These are phyloP conservation scores for Hirtodrosophila duncani DNA, from an alignment of 2,888 invertebrate genomes.

Conservation along the genomic window DNA sequence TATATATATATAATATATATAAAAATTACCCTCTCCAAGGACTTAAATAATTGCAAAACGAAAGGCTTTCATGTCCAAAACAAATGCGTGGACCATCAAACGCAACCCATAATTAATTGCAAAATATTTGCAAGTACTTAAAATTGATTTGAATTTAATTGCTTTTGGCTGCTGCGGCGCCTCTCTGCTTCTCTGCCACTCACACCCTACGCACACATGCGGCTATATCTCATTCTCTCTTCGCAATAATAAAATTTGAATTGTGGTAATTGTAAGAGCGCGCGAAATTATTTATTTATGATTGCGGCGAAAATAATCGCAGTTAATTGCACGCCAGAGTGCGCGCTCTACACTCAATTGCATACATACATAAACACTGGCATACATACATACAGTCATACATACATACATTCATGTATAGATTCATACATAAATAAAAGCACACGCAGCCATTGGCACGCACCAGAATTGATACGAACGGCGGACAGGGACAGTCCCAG, in stretches of 20 bases:
- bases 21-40: too few relatives aligned
- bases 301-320: conserved; percentile 74
- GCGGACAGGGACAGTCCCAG: conserved; percentile 44
- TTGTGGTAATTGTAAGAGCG: conserved; percentile 68
- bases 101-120: conserved; percentile 70
- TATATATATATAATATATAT: too few relatives aligned
- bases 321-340: conserved; percentile 72
- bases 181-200: neutral
- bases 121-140: conserved; percentile 73
- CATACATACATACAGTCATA: conserved; percentile 21
- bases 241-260: conserved; percentile 71
- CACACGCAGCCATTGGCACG: conserved; percentile 30
- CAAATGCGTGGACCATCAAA: conserved; percentile 54
- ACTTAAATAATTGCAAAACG: neutral
- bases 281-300: conserved; percentile 76
- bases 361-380: conserved; percentile 8
- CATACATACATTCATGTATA: conserved; percentile 16
- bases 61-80: conserved; percentile 18
- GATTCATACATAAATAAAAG: conserved; percentile 15
- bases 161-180: conserved; percentile 39
- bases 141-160: conserved; percentile 76
- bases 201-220: conserved; percentile 1
- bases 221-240: too few relatives aligned
- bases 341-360: conserved; percentile 22
- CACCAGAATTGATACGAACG: conserved; percentile 34